Evolutionary conservation across 2,888 invertebrate species (phyloP), one percentile per base, ranked within the genome.

Genomic region (Dinocampus coccinellae): DNA sequence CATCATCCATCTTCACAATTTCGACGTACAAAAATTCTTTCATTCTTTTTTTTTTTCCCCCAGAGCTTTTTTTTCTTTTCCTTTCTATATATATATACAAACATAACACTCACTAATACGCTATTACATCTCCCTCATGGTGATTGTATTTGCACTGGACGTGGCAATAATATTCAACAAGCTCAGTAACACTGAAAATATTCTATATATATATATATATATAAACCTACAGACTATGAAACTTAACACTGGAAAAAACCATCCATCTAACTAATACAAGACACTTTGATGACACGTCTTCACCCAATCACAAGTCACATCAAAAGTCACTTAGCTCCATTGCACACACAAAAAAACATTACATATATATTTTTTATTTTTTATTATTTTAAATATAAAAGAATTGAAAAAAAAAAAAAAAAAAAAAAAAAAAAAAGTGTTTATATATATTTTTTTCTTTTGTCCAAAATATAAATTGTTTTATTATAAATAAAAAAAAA

Each of bases 1-100:
- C 1, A 47, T 63, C 52, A 73, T 73, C 73, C 39, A 61, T 73
- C 73, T 71, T 70, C 47, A 33, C 58, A 58, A n/a, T 58, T 33
- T 58, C 58, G 33, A 58, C 58, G n/a, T 26, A 58, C 33, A 58
- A 6, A 3, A 26, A 24, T 13, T 26, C 10, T 58, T 29, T 57
- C 29, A 34, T 58, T 53, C 20, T 53, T 16, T n/a, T 13, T 10
- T 53, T 47, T 9, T 16, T 6, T 47, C 16, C 7, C 9, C 16
- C n/a, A 47, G 16, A n/a, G 47, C 47, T 47, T 16, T 16, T 7
- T 47, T 47, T n/a, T 16, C 47, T 16, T 7, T 47, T 47, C 16
- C 16, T 47, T 47, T 47, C 47, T 58, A 57, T 58, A 29, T 33
- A 33, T 58, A 29, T 53, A 16, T 53, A 1, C 52, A 53, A 2